phyloP scores from a whole-genome alignment of 2,113 vertebrate genomes.

The Origma solitaria region DNA sequence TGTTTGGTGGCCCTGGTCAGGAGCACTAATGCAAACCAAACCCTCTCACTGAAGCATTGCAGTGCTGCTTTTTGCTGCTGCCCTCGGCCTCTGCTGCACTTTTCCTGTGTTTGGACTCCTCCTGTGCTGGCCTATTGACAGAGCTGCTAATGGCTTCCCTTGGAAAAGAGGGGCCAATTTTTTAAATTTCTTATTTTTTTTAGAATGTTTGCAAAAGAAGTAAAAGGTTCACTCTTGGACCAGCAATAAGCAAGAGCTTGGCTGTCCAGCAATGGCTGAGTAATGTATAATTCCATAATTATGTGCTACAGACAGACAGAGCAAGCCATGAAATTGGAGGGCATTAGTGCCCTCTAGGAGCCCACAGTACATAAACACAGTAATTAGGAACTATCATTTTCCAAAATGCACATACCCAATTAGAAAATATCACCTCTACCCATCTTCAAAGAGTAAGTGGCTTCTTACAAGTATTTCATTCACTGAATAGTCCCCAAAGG shows the following conservation, averaged over 20 bases:
- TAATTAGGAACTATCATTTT: neutral
- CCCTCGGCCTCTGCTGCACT: conserved; percentile 17
- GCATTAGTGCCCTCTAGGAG: neutral
- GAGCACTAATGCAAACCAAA: conserved; percentile 47
- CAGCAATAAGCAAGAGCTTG: neutral
- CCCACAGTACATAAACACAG: neutral
- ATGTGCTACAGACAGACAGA: neutral
- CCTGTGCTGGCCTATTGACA: conserved; percentile 56
- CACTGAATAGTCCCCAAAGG: neutral
- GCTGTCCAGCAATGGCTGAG: neutral
- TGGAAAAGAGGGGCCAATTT: conserved; percentile 1
- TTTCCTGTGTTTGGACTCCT: conserved; percentile 49
- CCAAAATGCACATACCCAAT: neutral
- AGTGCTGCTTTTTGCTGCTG: conserved; percentile 5
- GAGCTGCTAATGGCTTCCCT: conserved; percentile 64
- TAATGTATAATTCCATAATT: neutral
- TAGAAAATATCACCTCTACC: neutral
- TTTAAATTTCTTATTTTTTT: neutral
- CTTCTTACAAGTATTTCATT: neutral
- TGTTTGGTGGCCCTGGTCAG: conserved; percentile 39
- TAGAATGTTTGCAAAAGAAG: neutral
- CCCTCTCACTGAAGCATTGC: conserved; percentile 30
- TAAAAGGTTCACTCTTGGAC: neutral
- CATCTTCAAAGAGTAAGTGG: neutral
- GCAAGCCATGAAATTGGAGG: neutral